phyloP scores from a whole-genome alignment of 2,113 vertebrate genomes.

The Chunga burmeisteri region DNA sequence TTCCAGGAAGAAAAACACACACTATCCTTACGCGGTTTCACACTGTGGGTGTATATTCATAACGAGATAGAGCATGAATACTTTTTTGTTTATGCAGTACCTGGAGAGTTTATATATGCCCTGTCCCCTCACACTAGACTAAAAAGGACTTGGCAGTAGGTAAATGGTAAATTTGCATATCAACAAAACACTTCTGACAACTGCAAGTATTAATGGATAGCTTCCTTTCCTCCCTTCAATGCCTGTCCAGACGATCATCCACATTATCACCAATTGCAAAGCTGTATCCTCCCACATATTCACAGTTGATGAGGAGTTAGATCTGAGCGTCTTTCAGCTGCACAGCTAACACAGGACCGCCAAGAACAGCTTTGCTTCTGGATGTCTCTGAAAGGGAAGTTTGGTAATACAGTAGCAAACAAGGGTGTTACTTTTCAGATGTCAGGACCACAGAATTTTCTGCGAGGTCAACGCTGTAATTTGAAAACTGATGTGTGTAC shows the following conservation, averaged over 20 bases:
- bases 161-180: not conserved
- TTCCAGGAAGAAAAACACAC: not conserved
- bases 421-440: not conserved
- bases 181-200: constrained; percentile 1
- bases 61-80: not conserved
- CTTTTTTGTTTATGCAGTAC: not conserved
- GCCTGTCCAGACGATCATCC: constrained; percentile 18
- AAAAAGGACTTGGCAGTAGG: not conserved
- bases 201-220: not conserved
- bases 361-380: not conserved
- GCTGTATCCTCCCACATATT: not conserved
- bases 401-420: not conserved
- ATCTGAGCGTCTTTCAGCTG: not conserved
- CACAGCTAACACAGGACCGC: not conserved
- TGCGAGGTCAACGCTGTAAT: not conserved
- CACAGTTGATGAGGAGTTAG: not conserved
- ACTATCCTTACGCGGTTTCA: not conserved
- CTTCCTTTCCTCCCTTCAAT: not conserved
- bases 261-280: not conserved
- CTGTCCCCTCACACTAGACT: not conserved
- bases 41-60: not conserved
- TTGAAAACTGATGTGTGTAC: not conserved
- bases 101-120: not conserved
- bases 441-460: not conserved
- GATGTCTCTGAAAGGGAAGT: not conserved